phyloP scores from a whole-genome alignment of 37 sponge, comb jelly and placozoan species.

The Chondrilla cf. caribensis region DNA sequence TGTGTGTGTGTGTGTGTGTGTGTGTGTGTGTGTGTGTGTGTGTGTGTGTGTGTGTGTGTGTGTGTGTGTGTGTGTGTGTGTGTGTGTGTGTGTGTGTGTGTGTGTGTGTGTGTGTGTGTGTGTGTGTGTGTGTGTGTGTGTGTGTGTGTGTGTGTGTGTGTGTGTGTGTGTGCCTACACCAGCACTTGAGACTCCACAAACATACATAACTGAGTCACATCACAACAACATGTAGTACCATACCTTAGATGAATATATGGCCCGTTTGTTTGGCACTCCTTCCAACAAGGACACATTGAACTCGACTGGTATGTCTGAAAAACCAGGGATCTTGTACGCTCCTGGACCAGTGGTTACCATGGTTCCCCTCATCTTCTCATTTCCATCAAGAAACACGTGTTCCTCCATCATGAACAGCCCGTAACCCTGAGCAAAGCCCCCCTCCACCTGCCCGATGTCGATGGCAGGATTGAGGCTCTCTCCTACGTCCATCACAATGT shows the following conservation, averaged over 20 bases:
- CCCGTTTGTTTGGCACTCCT: constrained; percentile 60
- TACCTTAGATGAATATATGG: constrained; percentile 81
- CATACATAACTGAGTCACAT: too few species aligned
- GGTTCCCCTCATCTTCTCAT: constrained; percentile 26
- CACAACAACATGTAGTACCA: too few species aligned
- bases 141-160: constrained; percentile 13
- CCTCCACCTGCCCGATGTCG: constrained; percentile 85
- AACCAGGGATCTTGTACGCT: constrained; percentile 76
- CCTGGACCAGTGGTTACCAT: constrained; percentile 77
- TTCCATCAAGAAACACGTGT: constrained; percentile 62
- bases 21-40: constrained; percentile 7
- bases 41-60: background rate
- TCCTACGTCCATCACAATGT: constrained; percentile 82
- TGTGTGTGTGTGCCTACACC: constrained; percentile 22
- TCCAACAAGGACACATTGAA: constrained; percentile 74
- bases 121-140: constrained; percentile 12
- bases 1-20: background rate
- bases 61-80: too few species aligned
- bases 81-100: too few species aligned
- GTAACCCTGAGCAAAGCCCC: constrained; percentile 80
- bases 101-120: too few species aligned
- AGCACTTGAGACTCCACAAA: too few species aligned
- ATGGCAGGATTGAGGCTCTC: constrained; percentile 85
- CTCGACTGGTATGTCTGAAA: constrained; percentile 59
- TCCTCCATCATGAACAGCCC: constrained; percentile 74